These are phyloP conservation scores for Meteorus colon DNA, from an alignment of 2,888 invertebrate genomes.

Conservation along the genomic window DNA sequence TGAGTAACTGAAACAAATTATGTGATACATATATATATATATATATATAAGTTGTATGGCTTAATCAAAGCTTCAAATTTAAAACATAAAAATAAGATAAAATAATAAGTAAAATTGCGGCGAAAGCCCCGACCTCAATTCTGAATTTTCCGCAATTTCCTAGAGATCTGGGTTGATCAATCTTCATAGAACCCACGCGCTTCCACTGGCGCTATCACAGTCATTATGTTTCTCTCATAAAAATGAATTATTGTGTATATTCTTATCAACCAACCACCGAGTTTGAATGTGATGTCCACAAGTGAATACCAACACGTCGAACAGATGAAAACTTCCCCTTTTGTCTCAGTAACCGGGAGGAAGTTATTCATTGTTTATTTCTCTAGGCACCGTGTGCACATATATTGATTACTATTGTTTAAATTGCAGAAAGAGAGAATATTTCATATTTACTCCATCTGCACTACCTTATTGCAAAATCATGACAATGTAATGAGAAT, in stretches of 20 bases:
- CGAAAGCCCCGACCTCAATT: constrained; percentile 57
- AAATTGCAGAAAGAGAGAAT: not conserved
- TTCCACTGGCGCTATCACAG: constrained; percentile 39
- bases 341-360: not conserved
- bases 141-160: constrained; percentile 63
- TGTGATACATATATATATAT: not conserved
- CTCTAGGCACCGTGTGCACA: not conserved
- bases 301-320: constrained; percentile 23
- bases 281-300: constrained; percentile 30
- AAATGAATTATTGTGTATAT: constrained; percentile 9
- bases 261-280: constrained; percentile 3
- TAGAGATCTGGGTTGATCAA: constrained; percentile 65
- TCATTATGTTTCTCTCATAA: constrained; percentile 23
- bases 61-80: constrained; percentile 47
- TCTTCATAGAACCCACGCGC: constrained; percentile 46
- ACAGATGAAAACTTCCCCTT: constrained; percentile 22
- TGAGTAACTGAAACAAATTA: constrained; percentile 60
- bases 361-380: not conserved
- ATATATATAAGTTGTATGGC: not conserved
- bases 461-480: too few species aligned
- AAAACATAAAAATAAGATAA: constrained; percentile 21
- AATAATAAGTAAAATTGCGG: constrained; percentile 35
- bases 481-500: too few species aligned
- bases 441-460: not conserved
- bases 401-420: not conserved